Conservation (phyloP, 2,888 invertebrate genomes). For the Spatulosminthurus flaviceps region DNA sequence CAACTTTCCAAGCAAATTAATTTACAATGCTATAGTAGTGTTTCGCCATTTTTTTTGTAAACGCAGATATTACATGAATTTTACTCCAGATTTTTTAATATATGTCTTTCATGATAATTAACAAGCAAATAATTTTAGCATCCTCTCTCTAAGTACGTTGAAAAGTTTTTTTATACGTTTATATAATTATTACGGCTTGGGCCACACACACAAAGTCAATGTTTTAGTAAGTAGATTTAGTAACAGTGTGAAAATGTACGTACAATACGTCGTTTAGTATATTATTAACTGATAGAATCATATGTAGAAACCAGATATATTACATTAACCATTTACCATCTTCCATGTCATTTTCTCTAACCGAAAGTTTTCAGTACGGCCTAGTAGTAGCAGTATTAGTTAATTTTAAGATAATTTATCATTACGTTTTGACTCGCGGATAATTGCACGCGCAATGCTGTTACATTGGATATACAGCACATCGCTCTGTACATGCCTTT, state of each 20-base stretch:
- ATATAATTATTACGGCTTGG: background rate
- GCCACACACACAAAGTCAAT: conserved; percentile 1
- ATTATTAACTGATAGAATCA: background rate
- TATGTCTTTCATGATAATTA: background rate
- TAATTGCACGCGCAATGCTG: background rate
- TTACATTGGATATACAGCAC: background rate
- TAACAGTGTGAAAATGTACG: conserved; percentile 18
- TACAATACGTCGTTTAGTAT: conserved; percentile 4
- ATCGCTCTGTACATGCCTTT: too few relatives aligned
- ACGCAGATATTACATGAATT: background rate
- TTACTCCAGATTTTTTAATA: background rate
- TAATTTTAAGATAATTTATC: too few relatives aligned
- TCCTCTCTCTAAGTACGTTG: conserved; percentile 3
- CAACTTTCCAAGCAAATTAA: background rate
- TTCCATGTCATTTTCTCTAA: background rate
- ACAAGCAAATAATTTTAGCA: conserved; percentile 18
- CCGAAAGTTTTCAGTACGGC: background rate
- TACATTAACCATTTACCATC: background rate
- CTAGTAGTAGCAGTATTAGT: background rate
- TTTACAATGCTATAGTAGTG: too few relatives aligned
- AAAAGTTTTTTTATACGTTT: background rate
- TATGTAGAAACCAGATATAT: background rate
- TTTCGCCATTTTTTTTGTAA: background rate
- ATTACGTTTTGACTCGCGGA: background rate
- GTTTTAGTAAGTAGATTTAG: conserved; percentile 1